Percentiles rank a stretch among this genome's conserved stretches.
phyloP scores from a whole-genome alignment of 2,113 vertebrate species.

The Python bivittatus region DNA sequence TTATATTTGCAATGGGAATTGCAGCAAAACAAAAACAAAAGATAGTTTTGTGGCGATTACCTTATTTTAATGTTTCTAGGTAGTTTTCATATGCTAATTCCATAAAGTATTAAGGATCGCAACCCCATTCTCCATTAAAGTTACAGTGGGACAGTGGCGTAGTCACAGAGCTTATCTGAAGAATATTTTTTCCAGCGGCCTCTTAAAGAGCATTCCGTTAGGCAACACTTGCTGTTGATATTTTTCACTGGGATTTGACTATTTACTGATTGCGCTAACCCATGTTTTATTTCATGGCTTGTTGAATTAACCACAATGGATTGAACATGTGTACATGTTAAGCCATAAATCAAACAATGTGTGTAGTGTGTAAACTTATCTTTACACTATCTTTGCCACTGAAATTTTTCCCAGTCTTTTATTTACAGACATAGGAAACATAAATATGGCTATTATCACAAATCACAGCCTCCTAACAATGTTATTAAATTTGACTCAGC shows the following conservation, averaged over 20 bases:
- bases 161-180: no score
- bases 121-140: neutral
- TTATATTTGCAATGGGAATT: neutral
- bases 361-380: neutral
- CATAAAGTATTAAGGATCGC: neutral
- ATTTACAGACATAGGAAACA: conserved; percentile 14
- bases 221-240: neutral
- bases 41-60: neutral
- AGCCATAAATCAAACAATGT: no score
- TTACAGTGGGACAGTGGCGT: neutral
- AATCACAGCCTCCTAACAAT: conserved; percentile 6
- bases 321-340: no score
- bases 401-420: neutral
- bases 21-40: neutral
- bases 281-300: no score
- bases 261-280: no score
- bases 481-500: conserved; percentile 12
- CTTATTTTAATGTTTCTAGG: neutral
- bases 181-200: neutral
- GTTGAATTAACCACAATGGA: no score
- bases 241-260: neutral
- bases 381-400: neutral
- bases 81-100: neutral
- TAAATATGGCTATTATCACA: neutral
- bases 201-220: neutral